These are phyloP conservation scores for Anarsia innoxiella DNA, from an alignment of 2,888 invertebrate species.

Conservation along the genomic window DNA sequence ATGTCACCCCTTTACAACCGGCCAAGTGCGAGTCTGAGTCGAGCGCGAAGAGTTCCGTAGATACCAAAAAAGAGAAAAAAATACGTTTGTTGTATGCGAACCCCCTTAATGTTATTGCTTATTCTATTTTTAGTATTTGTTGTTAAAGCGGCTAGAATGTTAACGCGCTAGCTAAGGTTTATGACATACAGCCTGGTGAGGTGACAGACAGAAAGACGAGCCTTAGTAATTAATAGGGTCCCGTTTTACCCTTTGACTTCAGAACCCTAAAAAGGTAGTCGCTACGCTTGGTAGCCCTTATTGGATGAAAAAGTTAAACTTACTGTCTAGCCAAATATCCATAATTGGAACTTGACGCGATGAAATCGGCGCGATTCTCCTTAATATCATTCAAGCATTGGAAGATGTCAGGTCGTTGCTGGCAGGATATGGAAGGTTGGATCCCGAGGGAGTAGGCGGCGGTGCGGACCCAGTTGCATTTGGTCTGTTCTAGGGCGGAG, in stretches of 20 bases:
- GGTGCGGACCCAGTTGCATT: constrained; percentile 76
- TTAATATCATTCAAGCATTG: constrained; percentile 73
- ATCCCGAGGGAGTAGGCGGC: constrained; percentile 69
- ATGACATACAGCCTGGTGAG: not conserved
- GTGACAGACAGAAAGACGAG: too few relatives aligned
- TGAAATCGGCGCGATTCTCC: constrained; percentile 70
- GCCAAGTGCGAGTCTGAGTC: too few relatives aligned
- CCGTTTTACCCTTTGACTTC: not conserved
- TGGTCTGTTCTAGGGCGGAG: constrained; percentile 64
- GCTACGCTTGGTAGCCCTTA: not conserved
- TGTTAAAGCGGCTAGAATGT: too few relatives aligned
- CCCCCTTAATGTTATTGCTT: too few relatives aligned
- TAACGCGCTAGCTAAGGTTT: too few relatives aligned
- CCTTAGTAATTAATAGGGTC: too few relatives aligned
- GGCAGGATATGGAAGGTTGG: constrained; percentile 74
- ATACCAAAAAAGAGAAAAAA: not conserved
- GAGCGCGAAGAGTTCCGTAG: too few relatives aligned
- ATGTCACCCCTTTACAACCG: too few relatives aligned
- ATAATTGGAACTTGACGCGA: constrained; percentile 77
- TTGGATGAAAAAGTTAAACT: not conserved
- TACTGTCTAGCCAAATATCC: constrained; percentile 75
- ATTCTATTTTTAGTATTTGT: too few relatives aligned
- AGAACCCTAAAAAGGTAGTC: not conserved
- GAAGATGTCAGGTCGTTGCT: constrained; percentile 52
- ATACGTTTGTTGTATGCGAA: not conserved